Percentiles rank a stretch among this genome's conserved stretches.
Conservation (phyloP, 2,113 vertebrate genomes). For the Barbus barbus region DNA sequence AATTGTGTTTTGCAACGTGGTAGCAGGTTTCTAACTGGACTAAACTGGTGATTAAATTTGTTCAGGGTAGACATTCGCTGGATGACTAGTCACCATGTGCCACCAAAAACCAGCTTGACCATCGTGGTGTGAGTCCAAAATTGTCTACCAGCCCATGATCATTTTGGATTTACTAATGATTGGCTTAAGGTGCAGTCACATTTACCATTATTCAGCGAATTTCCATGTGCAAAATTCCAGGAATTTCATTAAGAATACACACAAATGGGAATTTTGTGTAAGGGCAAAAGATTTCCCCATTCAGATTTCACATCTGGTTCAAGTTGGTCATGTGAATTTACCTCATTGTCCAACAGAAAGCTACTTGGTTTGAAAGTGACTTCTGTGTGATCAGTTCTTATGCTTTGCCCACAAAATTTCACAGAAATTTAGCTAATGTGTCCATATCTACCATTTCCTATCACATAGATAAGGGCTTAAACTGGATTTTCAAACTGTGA, state of each 20-base stretch:
- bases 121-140: background rate
- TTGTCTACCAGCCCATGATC: background rate
- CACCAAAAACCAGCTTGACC: background rate
- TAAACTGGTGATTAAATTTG: background rate
- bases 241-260: background rate
- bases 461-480: background rate
- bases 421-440: background rate
- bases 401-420: background rate
- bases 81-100: background rate
- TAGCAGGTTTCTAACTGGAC: background rate
- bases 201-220: background rate
- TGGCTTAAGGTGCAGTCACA: background rate
- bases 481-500: background rate
- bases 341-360: background rate
- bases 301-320: background rate
- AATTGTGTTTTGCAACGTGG: background rate
- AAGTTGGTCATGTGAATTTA: background rate
- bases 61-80: background rate
- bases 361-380: background rate
- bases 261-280: background rate
- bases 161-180: background rate
- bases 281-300: background rate
- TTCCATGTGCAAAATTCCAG: background rate
- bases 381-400: background rate
- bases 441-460: background rate